phyloP scores from a whole-genome alignment of 2,888 invertebrate species.

The Augochlorella aurata region DNA sequence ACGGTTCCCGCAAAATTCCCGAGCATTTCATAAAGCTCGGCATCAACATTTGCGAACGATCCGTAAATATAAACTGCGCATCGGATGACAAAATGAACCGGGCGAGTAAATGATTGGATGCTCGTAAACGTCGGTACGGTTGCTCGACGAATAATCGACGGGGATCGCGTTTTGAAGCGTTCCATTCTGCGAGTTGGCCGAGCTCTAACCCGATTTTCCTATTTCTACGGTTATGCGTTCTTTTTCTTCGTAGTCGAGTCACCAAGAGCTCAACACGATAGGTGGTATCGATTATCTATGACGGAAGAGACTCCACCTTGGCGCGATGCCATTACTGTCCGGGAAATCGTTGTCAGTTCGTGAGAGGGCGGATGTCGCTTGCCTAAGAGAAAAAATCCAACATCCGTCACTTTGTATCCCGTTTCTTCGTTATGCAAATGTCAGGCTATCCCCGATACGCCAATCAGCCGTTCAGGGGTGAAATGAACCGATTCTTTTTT shows the following conservation, averaged over 20 bases:
- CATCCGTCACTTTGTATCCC: slow-evolving; percentile 34
- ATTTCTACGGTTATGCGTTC: slow-evolving; percentile 11
- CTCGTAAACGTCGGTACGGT: slow-evolving; percentile 47
- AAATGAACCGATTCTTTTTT: neutral
- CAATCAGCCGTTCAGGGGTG: slow-evolving; percentile 26
- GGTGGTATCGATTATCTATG: slow-evolving; percentile 59
- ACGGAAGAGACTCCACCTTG: slow-evolving; percentile 32
- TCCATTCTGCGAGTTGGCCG: slow-evolving; percentile 8
- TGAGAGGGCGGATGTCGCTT: slow-evolving; percentile 23
- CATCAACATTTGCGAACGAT: neutral
- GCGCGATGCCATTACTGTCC: slow-evolving; percentile 54
- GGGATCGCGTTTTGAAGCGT: slow-evolving; percentile 29
- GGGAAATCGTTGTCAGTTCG: slow-evolving; percentile 56
- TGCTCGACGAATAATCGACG: slow-evolving; percentile 49
- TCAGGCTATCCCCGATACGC: slow-evolving; percentile 33
- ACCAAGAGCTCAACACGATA: slow-evolving; percentile 51
- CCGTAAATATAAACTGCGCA: slow-evolving; percentile 48
- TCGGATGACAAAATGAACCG: slow-evolving; percentile 49
- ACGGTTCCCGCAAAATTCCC: neutral
- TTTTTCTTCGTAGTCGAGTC: slow-evolving; percentile 14
- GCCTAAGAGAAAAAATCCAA: slow-evolving; percentile 25
- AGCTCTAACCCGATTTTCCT: slow-evolving; percentile 27
- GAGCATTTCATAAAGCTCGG: neutral
- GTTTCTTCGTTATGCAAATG: slow-evolving; percentile 54
- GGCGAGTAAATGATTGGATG: slow-evolving; percentile 60